Base-by-base conservation (phyloP, 92 coral and sea anemone species). In the Muricea muricata region DNA sequence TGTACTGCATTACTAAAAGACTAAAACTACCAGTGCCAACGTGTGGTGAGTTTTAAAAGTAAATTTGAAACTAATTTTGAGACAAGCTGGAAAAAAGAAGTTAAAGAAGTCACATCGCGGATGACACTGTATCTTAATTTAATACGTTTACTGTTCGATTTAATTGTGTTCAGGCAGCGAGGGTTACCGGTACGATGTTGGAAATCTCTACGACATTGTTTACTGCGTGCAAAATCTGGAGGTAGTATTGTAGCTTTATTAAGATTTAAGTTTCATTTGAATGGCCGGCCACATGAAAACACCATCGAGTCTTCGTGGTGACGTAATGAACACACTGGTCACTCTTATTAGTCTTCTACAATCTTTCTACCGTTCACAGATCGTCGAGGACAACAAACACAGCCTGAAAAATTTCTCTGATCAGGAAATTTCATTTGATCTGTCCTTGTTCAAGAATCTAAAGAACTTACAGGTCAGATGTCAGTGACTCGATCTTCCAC, bases 171-270 rank as follows among this genome's bases (percentile, higher is more conserved):
- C 14, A 95, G 98, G 85, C 79, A 69, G 84, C 10, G 94, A 93
- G 23, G 65, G 92, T 73, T 88, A 92, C 63, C 97, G 86, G 47
- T 94, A 93, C 35, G 98, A 95, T 66, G 94, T 95, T 57, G 98
- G 98, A 12, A 93, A 92, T 67, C 85, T 95, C 24, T 95, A 95
- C 88, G 98, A 95, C 66, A 93, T 95, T 69, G 79, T 95, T 21
- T 90, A 93, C 55, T 93, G 94, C 26, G 83, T 95, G 73, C 90
- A 88, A 72, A 92, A 91, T 60, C 85, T 95, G 24, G 90, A 91
- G 97, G 98, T 95, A 60, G 21, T n/a, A n/a, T n/a, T n/a, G n/a
- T n/a, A n/a, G n/a, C n/a, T n/a, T n/a, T n/a, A n/a, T n/a, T n/a
- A n/a, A n/a, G n/a, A n/a, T n/a, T n/a, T n/a, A n/a, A n/a, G n/a